phyloP scores from a whole-genome alignment of 2,113 vertebrate species.

The Grus americana region DNA sequence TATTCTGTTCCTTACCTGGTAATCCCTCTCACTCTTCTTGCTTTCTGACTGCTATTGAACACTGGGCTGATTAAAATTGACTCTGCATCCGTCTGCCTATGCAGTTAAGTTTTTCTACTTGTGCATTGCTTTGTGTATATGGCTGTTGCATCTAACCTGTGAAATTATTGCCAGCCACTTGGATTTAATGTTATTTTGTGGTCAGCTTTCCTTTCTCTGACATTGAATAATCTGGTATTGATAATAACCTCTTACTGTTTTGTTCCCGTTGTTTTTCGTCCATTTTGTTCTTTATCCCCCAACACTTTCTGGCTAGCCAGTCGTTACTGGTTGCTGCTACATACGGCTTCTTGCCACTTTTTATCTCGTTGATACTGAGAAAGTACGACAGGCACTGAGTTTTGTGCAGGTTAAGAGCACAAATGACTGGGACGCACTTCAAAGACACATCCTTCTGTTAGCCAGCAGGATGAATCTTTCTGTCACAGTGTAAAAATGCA shows the following conservation, averaged over 20 bases:
- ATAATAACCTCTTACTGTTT: background rate
- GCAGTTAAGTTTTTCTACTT: background rate
- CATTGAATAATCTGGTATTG: background rate
- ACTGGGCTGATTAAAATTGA: background rate
- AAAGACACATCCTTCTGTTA: background rate
- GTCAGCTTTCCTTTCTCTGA: background rate
- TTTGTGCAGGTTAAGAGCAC: background rate
- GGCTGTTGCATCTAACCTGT: background rate
- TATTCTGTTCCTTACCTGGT: background rate
- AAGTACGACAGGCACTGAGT: background rate
- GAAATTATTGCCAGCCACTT: background rate
- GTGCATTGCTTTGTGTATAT: background rate
- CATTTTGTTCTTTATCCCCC: background rate
- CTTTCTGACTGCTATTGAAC: background rate
- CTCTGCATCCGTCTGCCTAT: background rate
- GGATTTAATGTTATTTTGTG: background rate
- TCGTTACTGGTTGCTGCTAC: background rate
- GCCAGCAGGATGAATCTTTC: background rate
- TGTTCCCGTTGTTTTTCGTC: accelerated
- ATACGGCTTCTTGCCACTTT: background rate
- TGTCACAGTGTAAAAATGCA: background rate
- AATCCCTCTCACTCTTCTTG: background rate
- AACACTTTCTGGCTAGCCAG: background rate
- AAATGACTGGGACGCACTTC: background rate
- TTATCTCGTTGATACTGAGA: background rate